phyloP scores from a whole-genome alignment of 2,888 invertebrate genomes.

The Zygaena filipendulae region DNA sequence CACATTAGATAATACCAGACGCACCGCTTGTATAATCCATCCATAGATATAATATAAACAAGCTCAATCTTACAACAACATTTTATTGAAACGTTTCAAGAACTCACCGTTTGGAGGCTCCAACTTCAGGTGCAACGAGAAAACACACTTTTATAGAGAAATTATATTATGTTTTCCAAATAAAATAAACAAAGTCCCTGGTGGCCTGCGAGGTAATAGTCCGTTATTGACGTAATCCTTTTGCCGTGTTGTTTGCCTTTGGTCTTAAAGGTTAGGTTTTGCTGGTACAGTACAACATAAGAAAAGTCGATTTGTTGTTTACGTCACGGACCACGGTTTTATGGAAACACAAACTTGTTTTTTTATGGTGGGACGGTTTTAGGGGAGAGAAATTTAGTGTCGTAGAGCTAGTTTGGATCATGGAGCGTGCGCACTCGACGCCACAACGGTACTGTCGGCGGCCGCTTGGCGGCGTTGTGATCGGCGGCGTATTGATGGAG shows the following conservation, averaged over 20 bases:
- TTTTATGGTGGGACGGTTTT: conserved; percentile 42
- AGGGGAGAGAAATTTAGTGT: conserved; percentile 34
- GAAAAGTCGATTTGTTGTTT: no score
- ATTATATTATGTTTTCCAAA: no score
- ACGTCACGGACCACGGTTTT: no score
- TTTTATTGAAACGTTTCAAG: conserved; percentile 16
- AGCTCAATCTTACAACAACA: conserved; percentile 23
- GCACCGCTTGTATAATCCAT: no score
- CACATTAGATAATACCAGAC: conserved; percentile 32
- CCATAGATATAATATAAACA: conserved; percentile 22
- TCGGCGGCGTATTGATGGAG: conserved; percentile 51
- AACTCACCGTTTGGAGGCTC: conserved; percentile 43
- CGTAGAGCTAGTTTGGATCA: no score
- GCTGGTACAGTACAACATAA: no score
- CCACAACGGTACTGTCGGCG: conserved; percentile 37
- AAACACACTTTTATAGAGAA: conserved; percentile 31
- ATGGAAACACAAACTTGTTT: conserved; percentile 23
- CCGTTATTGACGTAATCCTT: conserved; percentile 37
- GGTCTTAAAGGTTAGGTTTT: conserved; percentile 30
- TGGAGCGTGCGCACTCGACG: conserved; percentile 56
- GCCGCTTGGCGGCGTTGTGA: conserved; percentile 47
- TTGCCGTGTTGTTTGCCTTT: no score
- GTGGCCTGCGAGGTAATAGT: conserved; percentile 21
- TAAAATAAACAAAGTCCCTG: conserved; percentile 41
- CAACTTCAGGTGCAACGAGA: conserved; percentile 20